Percentiles rank a stretch among this genome's conserved stretches.
Evolutionary conservation across 2,888 invertebrate species (phyloP).

Genomic region (Conomelus anceps): DNA sequence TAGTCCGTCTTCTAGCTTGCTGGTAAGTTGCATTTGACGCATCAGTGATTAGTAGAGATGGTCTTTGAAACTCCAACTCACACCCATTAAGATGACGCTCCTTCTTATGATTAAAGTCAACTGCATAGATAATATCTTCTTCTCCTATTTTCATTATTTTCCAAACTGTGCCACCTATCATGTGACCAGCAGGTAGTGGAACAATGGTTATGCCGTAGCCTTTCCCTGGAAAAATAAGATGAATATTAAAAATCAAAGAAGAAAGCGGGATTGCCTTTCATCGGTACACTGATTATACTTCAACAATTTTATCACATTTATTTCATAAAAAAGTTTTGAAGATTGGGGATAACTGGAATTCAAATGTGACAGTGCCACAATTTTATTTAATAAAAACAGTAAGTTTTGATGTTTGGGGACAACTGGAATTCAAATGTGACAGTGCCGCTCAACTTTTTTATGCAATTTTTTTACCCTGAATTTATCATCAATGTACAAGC

Average conservation of each 20-base stretch:
- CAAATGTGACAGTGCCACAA: too few species aligned
- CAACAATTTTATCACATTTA: too few species aligned
- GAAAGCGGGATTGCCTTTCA: background rate
- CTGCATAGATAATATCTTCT: constrained; percentile 96
- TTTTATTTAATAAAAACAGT: too few species aligned
- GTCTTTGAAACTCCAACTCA: constrained; percentile 84
- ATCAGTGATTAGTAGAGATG: constrained; percentile 90
- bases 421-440: too few species aligned
- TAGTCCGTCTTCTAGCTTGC: constrained; percentile 77
- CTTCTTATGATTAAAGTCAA: constrained; percentile 98
- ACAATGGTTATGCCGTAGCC: constrained; percentile 93
- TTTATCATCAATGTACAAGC: too few species aligned
- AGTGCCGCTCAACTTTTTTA: too few species aligned
- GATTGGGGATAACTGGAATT: too few species aligned
- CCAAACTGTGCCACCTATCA: constrained; percentile 99
- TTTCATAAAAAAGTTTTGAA: too few species aligned
- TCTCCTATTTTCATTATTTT: constrained; percentile 96
- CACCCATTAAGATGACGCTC: constrained; percentile 96
- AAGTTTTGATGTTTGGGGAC: too few species aligned
- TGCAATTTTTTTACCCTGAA: too few species aligned
- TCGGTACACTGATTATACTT: too few species aligned
- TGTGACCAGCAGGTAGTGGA: constrained; percentile 93
- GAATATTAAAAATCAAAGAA: background rate
- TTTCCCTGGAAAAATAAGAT: constrained; percentile 58
- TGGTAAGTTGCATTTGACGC: constrained; percentile 92